phyloP scores from a whole-genome alignment of 2,797 vertebrate genomes.

The Megalops cyprinoides region DNA sequence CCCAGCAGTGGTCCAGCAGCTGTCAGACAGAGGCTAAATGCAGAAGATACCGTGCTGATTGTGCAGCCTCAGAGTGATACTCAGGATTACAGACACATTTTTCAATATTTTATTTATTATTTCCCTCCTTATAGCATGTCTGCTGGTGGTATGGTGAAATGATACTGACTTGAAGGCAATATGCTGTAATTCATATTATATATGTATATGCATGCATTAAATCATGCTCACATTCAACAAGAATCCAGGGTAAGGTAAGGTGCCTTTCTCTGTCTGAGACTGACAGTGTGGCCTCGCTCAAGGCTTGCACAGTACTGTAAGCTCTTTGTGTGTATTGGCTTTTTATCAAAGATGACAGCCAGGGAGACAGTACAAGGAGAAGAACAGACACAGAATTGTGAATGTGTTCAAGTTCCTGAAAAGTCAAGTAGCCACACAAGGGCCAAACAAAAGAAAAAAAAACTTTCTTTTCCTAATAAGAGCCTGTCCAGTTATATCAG shows the following conservation, averaged over 20 bases:
- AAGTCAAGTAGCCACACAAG: not conserved
- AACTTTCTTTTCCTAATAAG: not conserved
- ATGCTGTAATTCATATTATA: not conserved
- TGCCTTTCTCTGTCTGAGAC: not conserved
- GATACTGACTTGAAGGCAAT: not conserved
- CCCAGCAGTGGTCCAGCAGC: too few relatives aligned
- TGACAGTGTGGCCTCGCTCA: too few relatives aligned
- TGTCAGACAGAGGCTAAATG: not conserved
- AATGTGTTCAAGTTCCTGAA: not conserved
- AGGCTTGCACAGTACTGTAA: not conserved
- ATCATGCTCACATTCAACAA: not conserved
- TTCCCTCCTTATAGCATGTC: not conserved
- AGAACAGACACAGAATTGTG: not conserved
- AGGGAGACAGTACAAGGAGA: not conserved
- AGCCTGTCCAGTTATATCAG: not conserved
- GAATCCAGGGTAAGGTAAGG: not conserved
- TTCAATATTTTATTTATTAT: not conserved
- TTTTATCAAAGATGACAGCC: slow-evolving; percentile 8
- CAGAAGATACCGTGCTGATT: not conserved
- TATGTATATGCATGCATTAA: not conserved
- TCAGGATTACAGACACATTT: not conserved
- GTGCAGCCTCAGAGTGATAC: not conserved
- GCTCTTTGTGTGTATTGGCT: not conserved
- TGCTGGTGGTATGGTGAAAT: not conserved
- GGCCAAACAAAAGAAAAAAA: not conserved